Percentiles rank a stretch among this genome's conserved stretches.
phyloP scores from a whole-genome alignment of 2,888 invertebrate genomes.

The Dasypolia templi region DNA sequence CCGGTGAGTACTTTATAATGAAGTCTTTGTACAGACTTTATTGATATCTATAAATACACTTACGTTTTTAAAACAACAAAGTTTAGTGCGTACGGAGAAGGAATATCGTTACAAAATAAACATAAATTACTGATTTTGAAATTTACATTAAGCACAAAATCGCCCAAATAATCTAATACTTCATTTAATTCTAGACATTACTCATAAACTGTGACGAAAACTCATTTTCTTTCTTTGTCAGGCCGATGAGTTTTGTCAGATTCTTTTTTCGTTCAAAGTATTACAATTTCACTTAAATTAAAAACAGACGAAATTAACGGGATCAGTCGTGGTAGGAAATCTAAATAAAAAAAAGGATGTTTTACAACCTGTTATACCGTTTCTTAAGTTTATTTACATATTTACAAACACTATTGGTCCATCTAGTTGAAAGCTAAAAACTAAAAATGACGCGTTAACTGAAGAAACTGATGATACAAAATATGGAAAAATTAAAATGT shows the following conservation, averaged over 20 bases:
- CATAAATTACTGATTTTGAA: not conserved
- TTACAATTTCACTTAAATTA: constrained; percentile 6
- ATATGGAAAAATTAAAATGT: constrained; percentile 28
- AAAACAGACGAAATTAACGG: constrained; percentile 47
- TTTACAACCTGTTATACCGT: constrained; percentile 85
- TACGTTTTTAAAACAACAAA: constrained; percentile 72
- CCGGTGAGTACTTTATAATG: constrained; percentile 79
- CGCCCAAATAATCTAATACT: not conserved
- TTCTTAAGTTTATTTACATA: constrained; percentile 86
- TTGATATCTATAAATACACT: constrained; percentile 78
- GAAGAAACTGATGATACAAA: constrained; percentile 51
- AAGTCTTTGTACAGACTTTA: constrained; percentile 80
- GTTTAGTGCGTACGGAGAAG: constrained; percentile 64
- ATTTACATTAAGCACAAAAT: not conserved
- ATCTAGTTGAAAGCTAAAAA: constrained; percentile 84
- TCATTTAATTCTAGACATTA: not conserved
- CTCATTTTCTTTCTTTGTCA: not conserved
- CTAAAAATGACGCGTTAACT: constrained; percentile 61
- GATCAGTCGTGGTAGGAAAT: constrained; percentile 77
- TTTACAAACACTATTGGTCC: constrained; percentile 89
- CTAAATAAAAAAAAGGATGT: constrained; percentile 71
- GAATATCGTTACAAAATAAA: constrained; percentile 38
- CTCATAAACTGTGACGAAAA: constrained; percentile 1
- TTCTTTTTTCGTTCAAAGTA: not conserved
- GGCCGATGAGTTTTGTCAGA: constrained; percentile 3